A percentile compares a stretch with the other conserved stretches of the same genome.
Conservation (phyloP, 2,797 vertebrate species). For the Cephalopachus bancanus region DNA sequence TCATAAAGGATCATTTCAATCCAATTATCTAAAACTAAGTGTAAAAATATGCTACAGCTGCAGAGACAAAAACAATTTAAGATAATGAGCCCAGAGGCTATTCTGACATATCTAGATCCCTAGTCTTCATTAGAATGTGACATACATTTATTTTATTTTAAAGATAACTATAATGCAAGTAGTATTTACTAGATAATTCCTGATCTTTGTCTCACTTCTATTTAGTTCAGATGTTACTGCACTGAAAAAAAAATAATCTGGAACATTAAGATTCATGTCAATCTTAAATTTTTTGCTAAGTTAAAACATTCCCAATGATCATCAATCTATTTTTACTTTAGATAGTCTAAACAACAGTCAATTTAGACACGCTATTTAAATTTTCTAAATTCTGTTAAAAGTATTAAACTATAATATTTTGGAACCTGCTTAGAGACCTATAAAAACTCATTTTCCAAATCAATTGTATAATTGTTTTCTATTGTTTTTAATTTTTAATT, state of each 20-base stretch:
- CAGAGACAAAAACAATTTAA: constrained; percentile 82
- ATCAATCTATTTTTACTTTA: constrained; percentile 34
- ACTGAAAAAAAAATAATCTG: constrained; percentile 67
- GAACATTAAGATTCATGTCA: constrained; percentile 24
- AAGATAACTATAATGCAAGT: constrained; percentile 66
- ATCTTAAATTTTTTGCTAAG: constrained; percentile 63
- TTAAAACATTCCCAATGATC: background rate
- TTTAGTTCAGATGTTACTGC: constrained; percentile 59
- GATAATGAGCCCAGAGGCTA: constrained; percentile 80
- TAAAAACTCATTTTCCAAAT: constrained; percentile 34
- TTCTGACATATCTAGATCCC: constrained; percentile 72
- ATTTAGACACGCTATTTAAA: constrained; percentile 39
- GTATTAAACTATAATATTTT: constrained; percentile 11
- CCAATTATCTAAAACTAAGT: constrained; percentile 78
- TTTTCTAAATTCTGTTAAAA: constrained; percentile 55
- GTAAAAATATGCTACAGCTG: constrained; percentile 73
- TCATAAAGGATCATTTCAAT: constrained; percentile 80
- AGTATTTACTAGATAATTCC: constrained; percentile 70
- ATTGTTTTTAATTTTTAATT: no score
- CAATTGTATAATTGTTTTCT: background rate
- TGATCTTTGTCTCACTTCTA: constrained; percentile 71
- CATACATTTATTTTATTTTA: constrained; percentile 76
- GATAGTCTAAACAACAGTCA: background rate
- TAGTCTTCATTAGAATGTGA: constrained; percentile 74
- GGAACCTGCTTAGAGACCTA: background rate